Evolutionary conservation across 2,113 vertebrate species (phyloP), one percentile per base, ranked within the genome.

Genomic region (Rana temporaria): DNA sequence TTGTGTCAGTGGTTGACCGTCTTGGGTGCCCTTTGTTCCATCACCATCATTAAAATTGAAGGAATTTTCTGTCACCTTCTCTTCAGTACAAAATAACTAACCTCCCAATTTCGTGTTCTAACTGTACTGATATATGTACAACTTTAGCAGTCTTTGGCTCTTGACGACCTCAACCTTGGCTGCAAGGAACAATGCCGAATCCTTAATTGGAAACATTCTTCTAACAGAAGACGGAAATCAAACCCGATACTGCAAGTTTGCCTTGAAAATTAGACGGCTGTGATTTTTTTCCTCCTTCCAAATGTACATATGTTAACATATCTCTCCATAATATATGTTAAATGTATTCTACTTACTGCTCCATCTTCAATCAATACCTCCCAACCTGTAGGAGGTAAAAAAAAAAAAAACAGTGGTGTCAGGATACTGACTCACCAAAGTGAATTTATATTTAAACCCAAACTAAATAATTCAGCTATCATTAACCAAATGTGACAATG

Each of bases 391-490:
- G 48, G 24, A 19, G 30, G 65, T 0, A 34, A 19, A 17, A 30
- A 64, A 38, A 52, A 22, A 34, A 19, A 17, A 30, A 64, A 38
- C 64, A 22, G 15, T 55, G 30, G 52, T 78, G 18, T 20, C n/a
- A 48, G 22, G 59, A 26, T 26, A 30, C 57, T 14, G 42, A 20
- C 30, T 79, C 77, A 57, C 65, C 24, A 6, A 53, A 34, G 56
- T 55, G 18, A 34, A 67, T 79, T 68, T 79, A 67, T 65, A 34
- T 79, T 38, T 79, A 79, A 79, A 64, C 56, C 32, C 32, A 64
- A 78, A 57, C 67, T 79, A 79, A 79, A 79, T 79, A 57, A 79
- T 79, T 79, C 64, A 57, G 64, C 30, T 79, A 67, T 79, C 64
- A 22, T 68, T 59, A 79, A 55, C 55, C 64, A 53, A 57, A 38